Base-by-base conservation (phyloP, 1,140 invertebrate genomes). In the Galleria mellonella region DNA sequence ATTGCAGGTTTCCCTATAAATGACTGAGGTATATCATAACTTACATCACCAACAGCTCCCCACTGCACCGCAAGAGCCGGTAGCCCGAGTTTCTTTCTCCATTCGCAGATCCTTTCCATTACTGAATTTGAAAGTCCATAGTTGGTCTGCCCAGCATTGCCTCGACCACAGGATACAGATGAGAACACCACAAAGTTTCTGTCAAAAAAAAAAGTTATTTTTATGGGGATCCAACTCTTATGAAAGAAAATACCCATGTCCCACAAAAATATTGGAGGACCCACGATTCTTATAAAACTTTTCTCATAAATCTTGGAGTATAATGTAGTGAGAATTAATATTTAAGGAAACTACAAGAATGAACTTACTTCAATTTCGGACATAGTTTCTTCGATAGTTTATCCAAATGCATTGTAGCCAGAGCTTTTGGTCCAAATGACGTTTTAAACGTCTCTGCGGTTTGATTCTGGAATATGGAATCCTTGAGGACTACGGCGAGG, bases 71-170 rank as follows among this genome's bases (percentile, higher is more conserved):
- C 91, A 28, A 92, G 70, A 0, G 87, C 92, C 4, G 91, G 91
- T 1, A 91, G 83, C 1, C 91, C 90, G 3, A 89, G 83, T 11
- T 69, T 70, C 52, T 82, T 73, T 17, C 92, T 83, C 54, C 77
- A 56, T 62, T 93, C 91, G 56, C 92, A 91, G 39, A 93, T 89
- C 47, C 90, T 87, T 74, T 93, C 92, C 92, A 93, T 93, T 8
- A 92, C 82, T 0, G 91, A 92, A 74, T 93, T 93, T 4, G 91
- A 89, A 83, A 91, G 89, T 27, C 91, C 96, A 73, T 98, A 97
- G 79, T 97, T 97, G 0, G 93, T 91, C 81, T 97, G 96, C 2
- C 96, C 96, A 32, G 91, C 90, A 77, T 97, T 97, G 47, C 96
- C 96, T 36, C 94, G 89, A 5, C 95, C 96, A 77, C 94, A 96